Conservation (phyloP, 2,113 vertebrate species). For the Ceyx margarethae region DNA sequence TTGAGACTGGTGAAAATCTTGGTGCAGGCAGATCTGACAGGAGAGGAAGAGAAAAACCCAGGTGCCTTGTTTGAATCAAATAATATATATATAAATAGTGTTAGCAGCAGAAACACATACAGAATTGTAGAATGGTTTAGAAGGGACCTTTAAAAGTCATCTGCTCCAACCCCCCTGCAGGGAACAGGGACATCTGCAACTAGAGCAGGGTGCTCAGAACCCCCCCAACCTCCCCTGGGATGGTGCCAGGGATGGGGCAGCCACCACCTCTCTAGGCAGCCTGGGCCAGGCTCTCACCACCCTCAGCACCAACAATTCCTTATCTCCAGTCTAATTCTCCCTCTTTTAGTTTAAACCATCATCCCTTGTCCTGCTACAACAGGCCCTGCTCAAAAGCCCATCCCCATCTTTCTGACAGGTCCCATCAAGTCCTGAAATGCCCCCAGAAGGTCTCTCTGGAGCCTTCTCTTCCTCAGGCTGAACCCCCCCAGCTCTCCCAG, state of each 20-base stretch:
- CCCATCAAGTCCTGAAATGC: neutral
- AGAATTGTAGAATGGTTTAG: neutral
- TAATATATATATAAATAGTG: no score
- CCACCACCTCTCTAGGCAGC: neutral
- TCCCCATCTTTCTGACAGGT: neutral
- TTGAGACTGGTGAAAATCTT: neutral
- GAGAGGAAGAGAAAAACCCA: neutral
- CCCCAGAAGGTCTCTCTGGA: neutral
- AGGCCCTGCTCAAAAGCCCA: neutral
- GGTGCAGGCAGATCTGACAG: neutral
- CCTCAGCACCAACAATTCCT: neutral
- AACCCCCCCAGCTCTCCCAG: neutral
- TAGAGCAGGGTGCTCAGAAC: neutral
- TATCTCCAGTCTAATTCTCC: neutral
- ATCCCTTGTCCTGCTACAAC: neutral
- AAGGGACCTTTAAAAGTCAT: neutral
- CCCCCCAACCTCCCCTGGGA: neutral
- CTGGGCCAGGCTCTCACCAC: neutral
- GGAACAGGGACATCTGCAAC: neutral
- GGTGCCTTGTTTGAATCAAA: neutral
- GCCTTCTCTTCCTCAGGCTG: neutral
- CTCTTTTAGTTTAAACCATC: neutral
- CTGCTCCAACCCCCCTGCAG: neutral
- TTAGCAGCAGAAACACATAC: accelerated
- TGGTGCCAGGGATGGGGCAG: neutral